Base-by-base conservation (phyloP, 2,113 vertebrate species). In the Podarcis muralis region DNA sequence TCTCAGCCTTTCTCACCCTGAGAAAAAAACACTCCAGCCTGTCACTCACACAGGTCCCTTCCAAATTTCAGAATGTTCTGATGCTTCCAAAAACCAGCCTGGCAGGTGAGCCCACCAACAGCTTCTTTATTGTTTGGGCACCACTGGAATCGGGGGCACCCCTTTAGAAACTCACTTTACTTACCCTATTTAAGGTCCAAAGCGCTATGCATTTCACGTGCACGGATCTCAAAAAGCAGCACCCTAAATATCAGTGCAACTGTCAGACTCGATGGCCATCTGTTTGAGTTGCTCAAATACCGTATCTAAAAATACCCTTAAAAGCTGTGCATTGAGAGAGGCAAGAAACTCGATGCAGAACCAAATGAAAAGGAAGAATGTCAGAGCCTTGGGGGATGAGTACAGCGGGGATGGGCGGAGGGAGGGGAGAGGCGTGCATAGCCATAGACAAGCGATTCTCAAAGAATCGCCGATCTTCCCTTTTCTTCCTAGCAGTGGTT, bases 291-390 rank as follows among this genome's bases (percentile, higher is more conserved):
- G 92, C 93, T 94, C 91, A 92, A 3, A 92, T 91, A 35, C 71
- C 32, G 22, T 62, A 48, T 90, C 93, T 95, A 94, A 95, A 96
- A 95, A 95, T 95, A 93, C 30, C 86, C 88, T 92, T 94, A 76
- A 95, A 95, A 95, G 92, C 91, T 93, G 71, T 43, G 82, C 88
- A 20, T 62, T 86, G 92, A 71, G 81, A 65, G 76, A 88, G 81
- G 89, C 89, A 94, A 94, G 92, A 94, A 89, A 77, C 71, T 74
- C 90, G 80, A 94, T 92, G 89, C 89, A 91, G 92, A 90, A 81
- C 88, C 48, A 90, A 88, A 88, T 71, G 77, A 93, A 93, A 86
- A 92, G 88, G 91, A 76, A 90, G 90, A 86, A 93, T 91, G 87
- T 90, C 87, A 92, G 72, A 87, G 87, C 91, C 86, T 92, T 93